Conservation (phyloP, 2,113 vertebrate species). For the Scomber colias region DNA sequence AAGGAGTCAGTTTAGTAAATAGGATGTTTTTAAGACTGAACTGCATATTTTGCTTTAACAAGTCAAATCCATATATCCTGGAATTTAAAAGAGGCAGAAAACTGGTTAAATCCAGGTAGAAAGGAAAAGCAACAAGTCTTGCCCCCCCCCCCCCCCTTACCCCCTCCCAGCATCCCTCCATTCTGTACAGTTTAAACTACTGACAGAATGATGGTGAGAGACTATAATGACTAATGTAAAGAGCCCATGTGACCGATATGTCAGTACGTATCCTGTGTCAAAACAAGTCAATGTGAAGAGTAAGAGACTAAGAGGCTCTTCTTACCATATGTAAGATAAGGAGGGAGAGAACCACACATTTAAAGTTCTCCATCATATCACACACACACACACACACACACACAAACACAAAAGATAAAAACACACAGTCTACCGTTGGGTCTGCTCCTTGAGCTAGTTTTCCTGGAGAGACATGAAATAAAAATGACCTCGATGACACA, state of each 20-base stretch:
- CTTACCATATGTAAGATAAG: not conserved
- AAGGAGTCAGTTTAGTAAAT: too few species aligned
- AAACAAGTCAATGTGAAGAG: conserved; percentile 29
- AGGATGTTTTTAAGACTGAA: too few species aligned
- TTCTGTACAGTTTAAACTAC: not conserved
- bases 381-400: not conserved
- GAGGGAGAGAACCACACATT: not conserved
- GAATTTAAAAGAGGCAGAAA: not conserved
- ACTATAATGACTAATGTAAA: conserved; percentile 9
- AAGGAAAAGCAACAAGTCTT: conserved; percentile 38
- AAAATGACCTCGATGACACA: conserved; percentile 72
- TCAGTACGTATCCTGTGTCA: conserved; percentile 31
- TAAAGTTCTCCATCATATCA: not conserved
- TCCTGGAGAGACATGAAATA: conserved; percentile 75
- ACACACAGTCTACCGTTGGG: not conserved
- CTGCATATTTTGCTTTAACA: not conserved
- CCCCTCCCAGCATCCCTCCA: too few species aligned
- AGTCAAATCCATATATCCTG: too few species aligned
- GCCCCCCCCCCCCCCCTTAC: not conserved
- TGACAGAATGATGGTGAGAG: not conserved
- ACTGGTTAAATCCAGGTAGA: not conserved
- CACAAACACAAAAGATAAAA: not conserved
- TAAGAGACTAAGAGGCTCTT: not conserved
- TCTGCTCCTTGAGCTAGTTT: conserved; percentile 34
- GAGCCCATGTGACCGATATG: not conserved